Conservation (phyloP, 2,888 invertebrate species). For the Epistrophella euchroma region DNA sequence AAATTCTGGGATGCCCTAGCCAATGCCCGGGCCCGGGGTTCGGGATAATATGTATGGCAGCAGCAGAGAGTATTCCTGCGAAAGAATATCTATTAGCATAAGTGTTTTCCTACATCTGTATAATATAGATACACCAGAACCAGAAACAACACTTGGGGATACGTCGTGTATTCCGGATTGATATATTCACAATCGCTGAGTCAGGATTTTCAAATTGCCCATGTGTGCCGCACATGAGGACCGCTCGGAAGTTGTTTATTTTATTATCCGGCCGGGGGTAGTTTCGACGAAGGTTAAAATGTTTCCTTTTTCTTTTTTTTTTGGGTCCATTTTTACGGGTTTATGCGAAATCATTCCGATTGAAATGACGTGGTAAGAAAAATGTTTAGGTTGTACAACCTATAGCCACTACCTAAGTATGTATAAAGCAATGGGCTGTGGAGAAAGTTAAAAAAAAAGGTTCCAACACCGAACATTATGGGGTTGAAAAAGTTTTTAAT, state of each 20-base stretch:
- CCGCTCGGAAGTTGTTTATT: constrained; percentile 75
- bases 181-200: constrained; percentile 70
- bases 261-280: constrained; percentile 75
- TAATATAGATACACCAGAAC: not conserved
- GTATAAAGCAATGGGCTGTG: constrained; percentile 13
- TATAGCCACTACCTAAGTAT: constrained; percentile 16
- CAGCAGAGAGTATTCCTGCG: constrained; percentile 59
- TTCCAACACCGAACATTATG: constrained; percentile 3
- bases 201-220: constrained; percentile 76
- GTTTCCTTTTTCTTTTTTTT: constrained; percentile 45
- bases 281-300: constrained; percentile 66
- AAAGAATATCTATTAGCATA: constrained; percentile 76
- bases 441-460: not conserved
- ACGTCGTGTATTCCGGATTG: constrained; percentile 47
- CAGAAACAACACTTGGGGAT: constrained; percentile 34
- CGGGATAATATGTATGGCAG: constrained; percentile 69
- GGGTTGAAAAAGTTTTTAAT: constrained; percentile 51
- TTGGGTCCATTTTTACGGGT: constrained; percentile 57
- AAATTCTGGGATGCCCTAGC: constrained; percentile 53
- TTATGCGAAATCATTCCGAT: constrained; percentile 75
- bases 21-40: no score
- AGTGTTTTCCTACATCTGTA: constrained; percentile 59
- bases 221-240: constrained; percentile 71
- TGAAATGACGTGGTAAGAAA: constrained; percentile 75
- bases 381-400: constrained; percentile 35